A percentile compares a stretch with the other conserved stretches of the same genome.
These are phyloP conservation scores for Adrianichthys oophorus DNA, from an alignment of 2,797 vertebrate genomes.

Conservation along the genomic window DNA sequence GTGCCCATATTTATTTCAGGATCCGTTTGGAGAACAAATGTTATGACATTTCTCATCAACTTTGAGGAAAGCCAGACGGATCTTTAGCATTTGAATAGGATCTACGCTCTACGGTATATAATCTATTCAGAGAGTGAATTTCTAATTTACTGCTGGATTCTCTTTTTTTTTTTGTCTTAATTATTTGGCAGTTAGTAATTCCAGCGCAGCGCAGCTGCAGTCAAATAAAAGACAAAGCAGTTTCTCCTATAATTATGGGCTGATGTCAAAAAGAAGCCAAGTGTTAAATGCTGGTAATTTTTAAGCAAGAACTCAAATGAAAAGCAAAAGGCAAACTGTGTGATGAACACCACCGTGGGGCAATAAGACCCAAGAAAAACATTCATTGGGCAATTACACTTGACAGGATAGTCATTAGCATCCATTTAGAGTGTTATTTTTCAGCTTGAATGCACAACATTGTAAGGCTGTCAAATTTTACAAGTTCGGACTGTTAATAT, in stretches of 20 bases:
- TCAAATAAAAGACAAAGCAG: constrained; percentile 65
- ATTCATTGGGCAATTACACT: constrained; percentile 54
- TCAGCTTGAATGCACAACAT: constrained; percentile 28
- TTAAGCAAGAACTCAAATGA: constrained; percentile 44
- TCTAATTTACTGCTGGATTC: constrained; percentile 33
- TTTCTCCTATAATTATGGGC: constrained; percentile 68
- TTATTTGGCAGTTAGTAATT: constrained; percentile 55
- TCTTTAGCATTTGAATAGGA: neutral
- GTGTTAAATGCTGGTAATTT: constrained; percentile 61
- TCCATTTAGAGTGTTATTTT: constrained; percentile 50
- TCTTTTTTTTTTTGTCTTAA: constrained; percentile 48
- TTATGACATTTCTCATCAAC: no score
- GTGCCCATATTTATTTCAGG: constrained; percentile 20
- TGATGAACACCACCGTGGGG: constrained; percentile 48
- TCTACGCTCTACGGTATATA: no score
- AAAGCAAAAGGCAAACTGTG: constrained; percentile 42
- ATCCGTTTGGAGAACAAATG: constrained; percentile 10
- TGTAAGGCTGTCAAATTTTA: constrained; percentile 29
- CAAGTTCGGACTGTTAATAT: constrained; percentile 8
- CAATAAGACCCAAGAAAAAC: constrained; percentile 49
- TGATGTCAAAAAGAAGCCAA: constrained; percentile 60
- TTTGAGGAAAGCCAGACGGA: neutral
- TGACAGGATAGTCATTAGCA: constrained; percentile 60
- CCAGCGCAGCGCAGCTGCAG: constrained; percentile 58
- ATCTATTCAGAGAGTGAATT: constrained; percentile 12